Evolutionary conservation across 2,888 invertebrate genomes (phyloP), one percentile per base, ranked within the genome.

Genomic region (Leuctra nigra): DNA sequence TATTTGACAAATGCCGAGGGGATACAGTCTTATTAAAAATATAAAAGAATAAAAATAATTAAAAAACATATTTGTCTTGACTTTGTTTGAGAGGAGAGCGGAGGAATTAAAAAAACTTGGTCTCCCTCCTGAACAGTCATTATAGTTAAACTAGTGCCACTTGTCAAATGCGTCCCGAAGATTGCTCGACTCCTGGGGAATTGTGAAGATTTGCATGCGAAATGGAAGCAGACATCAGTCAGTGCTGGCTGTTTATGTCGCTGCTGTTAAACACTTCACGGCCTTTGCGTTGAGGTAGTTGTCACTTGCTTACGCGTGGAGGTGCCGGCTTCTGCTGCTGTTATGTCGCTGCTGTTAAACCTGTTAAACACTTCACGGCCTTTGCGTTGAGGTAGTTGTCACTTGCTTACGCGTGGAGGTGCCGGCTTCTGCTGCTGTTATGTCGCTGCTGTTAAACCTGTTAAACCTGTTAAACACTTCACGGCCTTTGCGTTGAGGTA

Each of bases 1-100:
- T 48, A 48, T 48, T 48, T 48, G 48, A 48, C 48, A 48, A 48
- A 48, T 48, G 48, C 48, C 48, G 48, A 48, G 48, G 48, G 48
- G 48, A 48, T 48, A 48, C 48, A 48, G 48, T 48, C 48, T 48
- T 48, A 48, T 48, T 48, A 48, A 48, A 48, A 48, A 48, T 48
- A 48, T 48, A 48, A 48, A 48, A 48, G 48, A 48, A 48, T 48
- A 48, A 48, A 48, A 48, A 48, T 48, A 48, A 48, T 48, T 48
- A 48, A 48, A 48, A 48, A 48, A 48, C 48, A 48, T 48, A 48
- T 48, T 48, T 48, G 48, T 48, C 48, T 48, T 48, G 4, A n/a
- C 11, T 29, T 29, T 29, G 7, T 29, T 11, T 29, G 44, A 48
- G 29, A n/a, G 20, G 4, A 48, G 24, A 16, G 20, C 25, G 48